A percentile compares a stretch with the other conserved stretches of the same genome.
These are phyloP conservation scores for Cryptophagus acutangulus DNA, from an alignment of 2,888 invertebrate genomes.

Conservation along the genomic window DNA sequence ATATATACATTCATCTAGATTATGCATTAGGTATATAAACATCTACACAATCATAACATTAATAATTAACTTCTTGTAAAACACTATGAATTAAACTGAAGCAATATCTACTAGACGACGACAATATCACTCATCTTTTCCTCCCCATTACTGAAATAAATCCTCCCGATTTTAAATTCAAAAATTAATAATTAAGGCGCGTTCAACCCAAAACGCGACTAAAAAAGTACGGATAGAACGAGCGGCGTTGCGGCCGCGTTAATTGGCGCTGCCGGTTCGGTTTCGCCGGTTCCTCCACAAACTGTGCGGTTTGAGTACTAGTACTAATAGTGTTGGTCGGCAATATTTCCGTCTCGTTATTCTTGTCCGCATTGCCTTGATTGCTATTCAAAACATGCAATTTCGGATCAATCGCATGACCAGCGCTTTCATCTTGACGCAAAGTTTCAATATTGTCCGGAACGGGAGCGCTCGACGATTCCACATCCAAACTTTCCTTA, in stretches of 20 bases:
- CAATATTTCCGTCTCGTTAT: slow-evolving; percentile 31
- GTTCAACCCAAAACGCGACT: slow-evolving; percentile 52
- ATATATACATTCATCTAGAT: too few species aligned
- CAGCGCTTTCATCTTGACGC: too few species aligned
- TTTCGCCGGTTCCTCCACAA: slow-evolving; percentile 31
- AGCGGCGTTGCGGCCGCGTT: slow-evolving; percentile 49
- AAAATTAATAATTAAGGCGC: neutral
- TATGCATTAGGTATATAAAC: too few species aligned
- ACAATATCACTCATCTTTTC: too few species aligned
- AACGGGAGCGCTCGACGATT: neutral
- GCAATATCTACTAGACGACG: too few species aligned
- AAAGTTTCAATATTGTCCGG: slow-evolving; percentile 8
- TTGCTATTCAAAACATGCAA: slow-evolving; percentile 50
- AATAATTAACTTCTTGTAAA: too few species aligned
- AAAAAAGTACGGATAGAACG: slow-evolving; percentile 54
- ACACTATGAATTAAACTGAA: too few species aligned
- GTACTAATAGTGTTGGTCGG: slow-evolving; percentile 13
- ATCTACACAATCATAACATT: too few species aligned
- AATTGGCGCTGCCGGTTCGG: slow-evolving; percentile 51
- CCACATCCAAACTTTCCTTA: neutral
- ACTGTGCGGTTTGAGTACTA: slow-evolving; percentile 36
- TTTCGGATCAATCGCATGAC: slow-evolving; percentile 44
- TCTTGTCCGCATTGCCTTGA: slow-evolving; percentile 16
- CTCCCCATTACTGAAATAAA: too few species aligned
- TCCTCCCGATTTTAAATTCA: too few species aligned